Evolutionary conservation across 2,888 invertebrate species (phyloP), one percentile per base, ranked within the genome.

Genomic region (Hartigia nigra): DNA sequence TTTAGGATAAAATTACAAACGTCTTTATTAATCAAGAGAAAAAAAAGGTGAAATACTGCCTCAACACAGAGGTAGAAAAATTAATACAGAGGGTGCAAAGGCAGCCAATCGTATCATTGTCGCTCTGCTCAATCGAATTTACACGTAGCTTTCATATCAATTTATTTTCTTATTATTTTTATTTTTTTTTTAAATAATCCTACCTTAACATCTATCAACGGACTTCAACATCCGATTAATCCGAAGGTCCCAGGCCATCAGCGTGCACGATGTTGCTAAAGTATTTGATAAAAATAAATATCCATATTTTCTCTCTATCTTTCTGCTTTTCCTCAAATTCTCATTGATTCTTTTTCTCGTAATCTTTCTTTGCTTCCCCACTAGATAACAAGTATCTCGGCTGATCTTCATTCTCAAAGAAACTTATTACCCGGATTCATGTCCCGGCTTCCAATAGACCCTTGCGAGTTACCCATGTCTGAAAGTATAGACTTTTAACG

Each of bases 1-100:
- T 80, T 36, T 77, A 70, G 35, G 75, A 39, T 69, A 74, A 39
- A 81, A 81, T 75, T 35, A 70, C 70, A 77, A 76, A 79, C n/a
- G 74, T 76, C 31, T 14, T 76, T 77, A 12, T 74, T 36, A 70
- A 9, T 55, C 55, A 9, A 23, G 23, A 55, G 23, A 55, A 55
- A 78, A 78, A 72, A 12, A 37, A 76, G 75, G 14, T 39, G 31
- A 35, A 69, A 32, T 76, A 14, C 69, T 32, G 37, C 76, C 23
- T 78, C 70, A 78, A 23, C 55, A 55, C 55, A 55, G 55, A 55
- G 55, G 55, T 55, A 55, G 55, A 55, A 23, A 55, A 23, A 55
- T 55, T 55, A 55, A 55, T 55, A 55, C 55, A 55, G 55, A 55
- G 23, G 55, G 9, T 55, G 55, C 55, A 55, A 55, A 23, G 55